Percentiles rank a stretch among this genome's conserved stretches.
Evolutionary conservation across 2,113 vertebrate genomes (phyloP).

Genomic region (Poicephalus meyeri): DNA sequence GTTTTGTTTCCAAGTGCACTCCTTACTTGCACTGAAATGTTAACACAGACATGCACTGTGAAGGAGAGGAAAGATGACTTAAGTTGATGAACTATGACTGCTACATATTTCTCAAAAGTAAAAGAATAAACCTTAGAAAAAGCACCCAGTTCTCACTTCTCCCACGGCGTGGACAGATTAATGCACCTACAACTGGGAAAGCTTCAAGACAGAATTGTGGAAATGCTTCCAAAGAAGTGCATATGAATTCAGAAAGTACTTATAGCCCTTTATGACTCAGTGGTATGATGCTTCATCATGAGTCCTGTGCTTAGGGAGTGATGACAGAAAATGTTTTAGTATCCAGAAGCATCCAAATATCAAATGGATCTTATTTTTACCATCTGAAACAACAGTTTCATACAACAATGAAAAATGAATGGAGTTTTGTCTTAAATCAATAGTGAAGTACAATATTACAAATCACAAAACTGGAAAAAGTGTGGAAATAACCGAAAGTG

Average conservation of each 20-base stretch:
- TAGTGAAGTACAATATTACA: neutral
- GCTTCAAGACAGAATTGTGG: neutral
- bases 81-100: neutral
- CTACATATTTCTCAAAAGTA: neutral
- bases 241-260: neutral
- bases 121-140: neutral
- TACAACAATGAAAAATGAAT: neutral
- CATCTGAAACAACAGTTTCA: neutral
- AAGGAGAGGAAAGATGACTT: neutral
- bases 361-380: neutral
- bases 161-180: neutral
- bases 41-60: neutral
- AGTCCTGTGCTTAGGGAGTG: neutral
- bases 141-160: neutral
- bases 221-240: neutral
- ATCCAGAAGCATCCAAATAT: conserved; percentile 23
- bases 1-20: neutral
- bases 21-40: neutral
- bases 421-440: neutral
- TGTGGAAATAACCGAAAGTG: neutral
- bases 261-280: conserved; percentile 9
- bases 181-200: neutral
- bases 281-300: neutral
- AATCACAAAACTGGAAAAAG: neutral
- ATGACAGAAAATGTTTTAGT: neutral